A percentile compares a stretch with the other conserved stretches of the same genome.
Evolutionary conservation across 2,113 vertebrate genomes (phyloP).

Genomic region (Oreochromis niloticus): DNA sequence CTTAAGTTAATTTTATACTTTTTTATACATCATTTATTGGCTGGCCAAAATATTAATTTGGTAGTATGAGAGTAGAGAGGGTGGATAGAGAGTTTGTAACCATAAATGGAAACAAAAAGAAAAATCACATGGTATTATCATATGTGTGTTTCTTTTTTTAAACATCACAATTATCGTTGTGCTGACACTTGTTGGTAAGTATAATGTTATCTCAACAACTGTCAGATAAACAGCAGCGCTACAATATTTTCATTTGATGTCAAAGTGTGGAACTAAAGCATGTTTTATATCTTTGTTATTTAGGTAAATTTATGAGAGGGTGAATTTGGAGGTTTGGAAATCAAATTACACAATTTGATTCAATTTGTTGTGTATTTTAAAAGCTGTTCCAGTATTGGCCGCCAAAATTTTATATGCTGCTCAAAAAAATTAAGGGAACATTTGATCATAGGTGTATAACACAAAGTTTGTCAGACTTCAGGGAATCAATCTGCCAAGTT

Average conservation of each 20-base stretch:
- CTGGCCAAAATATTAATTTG: background rate
- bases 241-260: background rate
- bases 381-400: background rate
- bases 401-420: background rate
- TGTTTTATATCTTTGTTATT: background rate
- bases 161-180: background rate
- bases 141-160: background rate
- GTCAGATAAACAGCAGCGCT: background rate
- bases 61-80: background rate
- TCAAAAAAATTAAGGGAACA: background rate
- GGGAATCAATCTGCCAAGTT: background rate
- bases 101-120: background rate
- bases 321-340: background rate
- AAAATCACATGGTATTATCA: background rate
- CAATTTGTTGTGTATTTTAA: background rate
- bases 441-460: background rate
- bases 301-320: background rate
- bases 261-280: background rate
- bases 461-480: background rate
- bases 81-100: background rate
- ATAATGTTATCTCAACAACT: background rate
- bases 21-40: background rate
- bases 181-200: background rate
- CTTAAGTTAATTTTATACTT: background rate
- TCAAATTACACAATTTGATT: background rate